These are phyloP conservation scores for Marmota flaviventris DNA, from an alignment of 2,113 vertebrate species.

Conservation along the genomic window DNA sequence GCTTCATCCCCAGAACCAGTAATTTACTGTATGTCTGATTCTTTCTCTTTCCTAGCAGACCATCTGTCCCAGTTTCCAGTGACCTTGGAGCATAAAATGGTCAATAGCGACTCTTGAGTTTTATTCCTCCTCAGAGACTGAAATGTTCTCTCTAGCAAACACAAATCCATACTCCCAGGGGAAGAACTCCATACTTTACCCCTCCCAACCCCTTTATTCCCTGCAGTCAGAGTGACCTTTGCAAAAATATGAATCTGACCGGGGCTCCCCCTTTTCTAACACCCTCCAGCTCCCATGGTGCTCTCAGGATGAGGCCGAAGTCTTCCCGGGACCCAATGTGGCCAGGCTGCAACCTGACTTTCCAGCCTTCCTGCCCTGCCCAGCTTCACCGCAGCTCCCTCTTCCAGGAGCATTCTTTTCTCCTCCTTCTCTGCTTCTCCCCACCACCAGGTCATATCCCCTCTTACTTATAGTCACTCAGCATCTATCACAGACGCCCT, in stretches of 20 bases:
- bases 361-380: neutral
- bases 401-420: no score
- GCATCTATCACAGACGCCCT: neutral
- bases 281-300: fast-evolving
- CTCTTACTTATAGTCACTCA: neutral
- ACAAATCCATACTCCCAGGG: no score
- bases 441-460: neutral
- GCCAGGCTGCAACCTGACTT: no score
- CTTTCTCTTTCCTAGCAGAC: neutral
- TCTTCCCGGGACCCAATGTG: neutral
- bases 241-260: neutral
- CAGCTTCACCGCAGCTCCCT: neutral
- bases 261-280: neutral
- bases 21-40: neutral
- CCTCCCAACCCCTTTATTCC: neutral
- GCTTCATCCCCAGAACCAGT: no score
- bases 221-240: neutral
- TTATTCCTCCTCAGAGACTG: neutral
- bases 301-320: neutral
- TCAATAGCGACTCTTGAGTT: neutral
- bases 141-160: neutral
- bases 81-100: neutral
- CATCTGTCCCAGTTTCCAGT: neutral
- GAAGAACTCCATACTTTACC: fast-evolving
- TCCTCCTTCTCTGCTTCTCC: no score